Conservation (phyloP, 2,888 invertebrate genomes). For the Mayetiola destructor region DNA sequence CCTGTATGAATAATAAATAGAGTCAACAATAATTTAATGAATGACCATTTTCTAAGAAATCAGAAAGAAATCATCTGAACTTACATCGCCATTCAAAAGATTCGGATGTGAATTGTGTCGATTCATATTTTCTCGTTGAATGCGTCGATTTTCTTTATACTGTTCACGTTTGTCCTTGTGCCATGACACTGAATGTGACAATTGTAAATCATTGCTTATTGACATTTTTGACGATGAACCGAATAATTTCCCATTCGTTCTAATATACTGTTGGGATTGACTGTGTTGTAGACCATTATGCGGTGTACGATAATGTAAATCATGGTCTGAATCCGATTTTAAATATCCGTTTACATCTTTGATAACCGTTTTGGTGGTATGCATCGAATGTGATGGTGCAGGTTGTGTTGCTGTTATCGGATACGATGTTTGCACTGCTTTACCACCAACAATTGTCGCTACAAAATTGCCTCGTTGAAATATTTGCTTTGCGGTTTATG, state of each 20-base stretch:
- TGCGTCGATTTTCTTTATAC: conserved; percentile 16
- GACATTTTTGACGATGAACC: too few relatives aligned
- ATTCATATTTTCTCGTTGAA: background rate
- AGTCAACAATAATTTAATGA: too few relatives aligned
- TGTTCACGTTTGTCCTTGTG: conserved; percentile 22
- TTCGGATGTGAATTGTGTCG: background rate
- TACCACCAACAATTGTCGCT: conserved; percentile 49
- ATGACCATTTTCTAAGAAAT: background rate
- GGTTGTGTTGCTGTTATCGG: background rate
- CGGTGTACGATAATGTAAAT: conserved; percentile 13
- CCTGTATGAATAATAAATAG: too few relatives aligned
- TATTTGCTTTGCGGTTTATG: conserved; percentile 49
- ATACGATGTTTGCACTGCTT: conserved; percentile 27
- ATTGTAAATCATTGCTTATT: conserved; percentile 30
- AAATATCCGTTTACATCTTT: conserved; percentile 24
- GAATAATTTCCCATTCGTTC: conserved; percentile 22
- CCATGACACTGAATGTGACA: conserved; percentile 22
- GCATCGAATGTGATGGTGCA: background rate
- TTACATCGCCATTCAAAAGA: background rate
- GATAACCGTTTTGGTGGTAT: conserved; percentile 13
- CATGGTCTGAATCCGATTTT: conserved; percentile 22
- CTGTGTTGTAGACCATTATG: background rate
- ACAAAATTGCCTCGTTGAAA: conserved; percentile 71
- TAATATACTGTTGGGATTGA: background rate
- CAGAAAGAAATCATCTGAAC: too few relatives aligned